Evolutionary conservation across 2,888 invertebrate species (phyloP), one percentile per base, ranked within the genome.

Genomic region (Argyresthia albistria): DNA sequence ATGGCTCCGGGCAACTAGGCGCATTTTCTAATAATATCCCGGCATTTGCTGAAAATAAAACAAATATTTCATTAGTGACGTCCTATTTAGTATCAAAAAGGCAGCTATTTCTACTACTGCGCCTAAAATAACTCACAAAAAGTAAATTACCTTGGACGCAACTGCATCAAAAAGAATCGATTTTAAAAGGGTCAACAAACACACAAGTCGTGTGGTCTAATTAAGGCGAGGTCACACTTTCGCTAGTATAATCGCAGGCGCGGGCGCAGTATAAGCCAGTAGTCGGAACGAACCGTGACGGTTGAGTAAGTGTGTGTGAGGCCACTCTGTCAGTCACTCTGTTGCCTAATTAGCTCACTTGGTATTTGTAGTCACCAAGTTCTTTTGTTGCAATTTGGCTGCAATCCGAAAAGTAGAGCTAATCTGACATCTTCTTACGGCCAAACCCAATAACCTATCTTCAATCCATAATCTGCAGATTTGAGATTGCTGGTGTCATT

Each of bases 1-100:
- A 88, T 51, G 90, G 91, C 66, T 96, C 95, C 1, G 96, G 96
- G 69, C 97, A 97, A 35, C 90, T 89, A 6, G 95, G 94, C 1
- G 92, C 90, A 58, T 89, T 88, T 57, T 91, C 89, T 50, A 92
- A 87, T 42, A 92, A 77, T 11, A 91, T 87, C 46, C 90, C 91
- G 54, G 89, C 91, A 55, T 90, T 81, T 50, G 81, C 93, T 92
- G 81, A 53, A 88, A 86, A 59, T 59, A 69, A 57, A 57, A 55
- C 52, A 47, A 54, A 46, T 25, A 7, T 15, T 4, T 4, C 14
- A 8, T 12, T 12, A 42, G 11, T 42, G n/a, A n/a, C n/a, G n/a
- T n/a, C n/a, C n/a, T n/a, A n/a, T n/a, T n/a, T n/a, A n/a, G n/a
- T n/a, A n/a, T n/a, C n/a, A n/a, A n/a, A n/a, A n/a, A n/a, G n/a